Evolutionary conservation across 2,888 invertebrate species (phyloP).

Genomic region (Drosophila merina): DNA sequence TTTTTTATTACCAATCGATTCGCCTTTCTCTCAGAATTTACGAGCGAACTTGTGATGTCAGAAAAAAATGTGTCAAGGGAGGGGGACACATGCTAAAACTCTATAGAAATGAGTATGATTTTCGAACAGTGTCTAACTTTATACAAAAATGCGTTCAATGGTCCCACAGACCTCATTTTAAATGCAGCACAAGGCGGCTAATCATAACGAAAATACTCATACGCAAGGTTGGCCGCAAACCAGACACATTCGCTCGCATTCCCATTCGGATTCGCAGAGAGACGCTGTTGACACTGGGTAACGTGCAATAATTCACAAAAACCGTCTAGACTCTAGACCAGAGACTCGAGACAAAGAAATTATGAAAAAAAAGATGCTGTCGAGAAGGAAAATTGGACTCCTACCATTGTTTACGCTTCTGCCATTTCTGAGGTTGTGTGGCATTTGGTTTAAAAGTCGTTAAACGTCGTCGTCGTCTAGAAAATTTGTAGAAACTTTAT

Average conservation of each 20-base stretch:
- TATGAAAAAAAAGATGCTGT: slow-evolving; percentile 19
- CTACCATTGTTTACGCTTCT: slow-evolving; percentile 34
- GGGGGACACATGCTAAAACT: neutral
- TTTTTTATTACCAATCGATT: slow-evolving; percentile 16
- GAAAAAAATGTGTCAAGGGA: slow-evolving; percentile 21
- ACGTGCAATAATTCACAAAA: slow-evolving; percentile 45
- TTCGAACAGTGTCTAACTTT: neutral
- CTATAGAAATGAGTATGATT: neutral
- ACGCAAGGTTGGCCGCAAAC: slow-evolving; percentile 73
- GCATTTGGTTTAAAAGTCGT: slow-evolving; percentile 61
- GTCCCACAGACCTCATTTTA: slow-evolving; percentile 38
- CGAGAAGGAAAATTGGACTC: slow-evolving; percentile 16
- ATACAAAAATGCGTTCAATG: slow-evolving; percentile 15
- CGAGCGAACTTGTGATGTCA: slow-evolving; percentile 18
- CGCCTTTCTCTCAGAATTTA: slow-evolving; percentile 27
- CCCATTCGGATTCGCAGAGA: slow-evolving; percentile 1
- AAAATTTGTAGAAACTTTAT: slow-evolving; percentile 59
- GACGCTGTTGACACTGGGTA: slow-evolving; percentile 26
- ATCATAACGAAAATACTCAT: slow-evolving; percentile 69
- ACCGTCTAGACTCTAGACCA: slow-evolving; percentile 41
- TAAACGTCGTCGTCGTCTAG: slow-evolving; percentile 59
- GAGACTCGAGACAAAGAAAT: slow-evolving; percentile 35
- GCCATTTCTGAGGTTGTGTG: slow-evolving; percentile 38
- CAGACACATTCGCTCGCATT: slow-evolving; percentile 36
- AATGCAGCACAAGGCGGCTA: slow-evolving; percentile 40